Base-by-base conservation (phyloP, 1,140 invertebrate genomes). In the Zelostemma sp. region DNA sequence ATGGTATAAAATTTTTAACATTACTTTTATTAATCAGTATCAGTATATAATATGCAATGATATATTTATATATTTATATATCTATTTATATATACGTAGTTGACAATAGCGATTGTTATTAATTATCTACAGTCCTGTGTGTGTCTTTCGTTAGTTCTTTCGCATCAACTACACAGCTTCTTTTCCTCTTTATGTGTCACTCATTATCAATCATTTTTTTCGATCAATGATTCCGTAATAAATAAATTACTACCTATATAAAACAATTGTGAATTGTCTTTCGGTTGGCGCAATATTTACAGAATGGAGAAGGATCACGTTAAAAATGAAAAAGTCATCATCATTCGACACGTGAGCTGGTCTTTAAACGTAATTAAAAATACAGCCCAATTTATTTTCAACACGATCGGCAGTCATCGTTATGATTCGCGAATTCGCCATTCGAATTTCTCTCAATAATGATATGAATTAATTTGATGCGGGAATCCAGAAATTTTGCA, bases 11-110 rank as follows among this genome's bases (percentile, higher is more conserved):
- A 73, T 79, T 77, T 80, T 81, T 76, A 82, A 83, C 78, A 77
- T 84, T 83, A 81, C 74, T 75, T 82, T 83, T 83, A 85, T 83
- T 85, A 81, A 82, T 81, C 73, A 74, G 80, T 79, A 85, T 83
- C 71, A 73, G 74, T 83, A 82, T 82, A 80, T 81, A 82, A 82
- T 82, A 79, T 77, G 77, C 75, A 80, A 78, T 79, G 74, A 80
- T 79, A 80, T 78, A 77, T 74, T 58, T 73, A 73, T 56, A 63
- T 71, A 67, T 67, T 60, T 72, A 38, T 65, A 58, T 68, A 75
- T 70, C 48, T 68, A 69, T 75, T 69, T 74, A 76, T 72, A 72
- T 61, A 75, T 80, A 79, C 74, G 68, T 80, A 83, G 72, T 81
- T 78, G 77, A 83, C 81, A 81, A 79, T 82, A 81, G 78, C 79